Evolutionary conservation across 2,888 invertebrate genomes (phyloP).

Genomic region (Bursaphelenchus okinawaensis): DNA sequence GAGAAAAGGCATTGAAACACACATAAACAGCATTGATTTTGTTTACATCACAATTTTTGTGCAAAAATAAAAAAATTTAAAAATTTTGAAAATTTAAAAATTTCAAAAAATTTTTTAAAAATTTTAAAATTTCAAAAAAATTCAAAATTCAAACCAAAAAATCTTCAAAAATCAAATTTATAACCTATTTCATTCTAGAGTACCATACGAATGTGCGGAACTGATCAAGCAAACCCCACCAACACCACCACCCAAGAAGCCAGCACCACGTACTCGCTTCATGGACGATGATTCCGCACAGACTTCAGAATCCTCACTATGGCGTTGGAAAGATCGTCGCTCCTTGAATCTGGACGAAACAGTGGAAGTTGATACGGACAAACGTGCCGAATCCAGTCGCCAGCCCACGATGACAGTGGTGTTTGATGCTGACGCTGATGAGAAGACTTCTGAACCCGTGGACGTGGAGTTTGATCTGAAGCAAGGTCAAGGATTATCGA

Average conservation of each 20-base stretch:
- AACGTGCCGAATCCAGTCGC: neutral
- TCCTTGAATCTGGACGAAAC: neutral
- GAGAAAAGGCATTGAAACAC: neutral
- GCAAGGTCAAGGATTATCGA: neutral
- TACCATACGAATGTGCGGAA: conserved; percentile 1
- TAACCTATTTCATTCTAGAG: neutral
- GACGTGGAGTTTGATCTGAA: neutral
- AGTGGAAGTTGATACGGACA: too few relatives aligned
- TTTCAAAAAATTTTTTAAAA: too few relatives aligned
- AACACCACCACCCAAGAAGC: neutral
- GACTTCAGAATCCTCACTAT: neutral
- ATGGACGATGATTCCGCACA: neutral
- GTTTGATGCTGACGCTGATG: neutral
- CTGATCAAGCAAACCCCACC: neutral
- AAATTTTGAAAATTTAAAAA: too few relatives aligned
- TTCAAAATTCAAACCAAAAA: too few relatives aligned
- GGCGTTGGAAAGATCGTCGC: neutral
- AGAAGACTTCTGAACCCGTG: neutral
- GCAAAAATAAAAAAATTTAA: too few relatives aligned
- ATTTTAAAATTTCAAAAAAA: too few relatives aligned
- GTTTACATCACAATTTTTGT: too few relatives aligned
- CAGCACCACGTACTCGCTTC: neutral
- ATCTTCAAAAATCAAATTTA: too few relatives aligned
- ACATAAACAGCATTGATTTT: too few relatives aligned
- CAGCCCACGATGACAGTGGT: neutral